phyloP scores from a whole-genome alignment of 2,113 vertebrate genomes.

The Thalassarche chlororhynchos region DNA sequence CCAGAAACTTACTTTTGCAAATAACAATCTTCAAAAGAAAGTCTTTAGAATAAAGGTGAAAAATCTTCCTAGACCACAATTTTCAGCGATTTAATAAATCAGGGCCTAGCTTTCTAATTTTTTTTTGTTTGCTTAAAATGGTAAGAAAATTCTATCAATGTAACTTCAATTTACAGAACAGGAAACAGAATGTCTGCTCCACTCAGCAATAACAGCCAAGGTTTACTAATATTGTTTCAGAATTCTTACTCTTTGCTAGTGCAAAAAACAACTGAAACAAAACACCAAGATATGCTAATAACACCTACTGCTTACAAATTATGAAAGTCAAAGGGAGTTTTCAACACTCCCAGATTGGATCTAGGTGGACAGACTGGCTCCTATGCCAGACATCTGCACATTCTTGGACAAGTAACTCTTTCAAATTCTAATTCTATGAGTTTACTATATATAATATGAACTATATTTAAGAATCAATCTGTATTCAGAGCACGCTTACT shows the following conservation, averaged over 20 bases:
- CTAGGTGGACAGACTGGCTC: background rate
- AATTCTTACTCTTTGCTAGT: background rate
- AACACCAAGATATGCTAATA: background rate
- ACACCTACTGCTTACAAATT: conserved; percentile 9
- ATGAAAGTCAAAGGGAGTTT: conserved; percentile 33
- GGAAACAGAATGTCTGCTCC: background rate
- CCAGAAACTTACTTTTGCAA: background rate
- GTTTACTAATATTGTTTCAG: conserved; percentile 6
- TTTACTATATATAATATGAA: background rate
- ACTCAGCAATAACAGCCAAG: background rate
- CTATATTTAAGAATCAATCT: background rate
- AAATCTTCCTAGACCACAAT: background rate
- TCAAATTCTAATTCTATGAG: background rate
- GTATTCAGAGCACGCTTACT: background rate
- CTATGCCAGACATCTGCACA: background rate
- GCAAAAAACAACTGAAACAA: conserved; percentile 1
- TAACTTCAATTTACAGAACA: background rate
- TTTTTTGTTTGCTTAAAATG: background rate
- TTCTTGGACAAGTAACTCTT: background rate
- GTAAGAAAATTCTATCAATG: background rate
- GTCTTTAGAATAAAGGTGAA: background rate
- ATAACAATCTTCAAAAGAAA: background rate
- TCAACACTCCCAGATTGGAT: background rate
- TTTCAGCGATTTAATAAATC: background rate
- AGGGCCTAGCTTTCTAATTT: background rate